phyloP scores from a whole-genome alignment of 2,888 invertebrate genomes.

The Cephalotes varians region DNA sequence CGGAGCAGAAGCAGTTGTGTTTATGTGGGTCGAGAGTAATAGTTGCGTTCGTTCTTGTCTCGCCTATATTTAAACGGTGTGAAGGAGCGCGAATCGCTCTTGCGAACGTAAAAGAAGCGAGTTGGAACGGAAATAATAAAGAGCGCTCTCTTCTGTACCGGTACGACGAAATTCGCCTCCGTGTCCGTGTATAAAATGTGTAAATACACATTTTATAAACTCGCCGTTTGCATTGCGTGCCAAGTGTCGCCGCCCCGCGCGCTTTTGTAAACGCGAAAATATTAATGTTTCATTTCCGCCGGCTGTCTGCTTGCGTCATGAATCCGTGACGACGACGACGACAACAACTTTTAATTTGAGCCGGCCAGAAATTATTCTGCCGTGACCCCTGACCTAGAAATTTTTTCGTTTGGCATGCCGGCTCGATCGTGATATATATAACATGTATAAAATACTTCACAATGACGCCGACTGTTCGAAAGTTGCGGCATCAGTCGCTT shows the following conservation, averaged over 20 bases:
- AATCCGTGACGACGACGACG: constrained; percentile 24
- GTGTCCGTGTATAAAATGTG: too few species aligned
- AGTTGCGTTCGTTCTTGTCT: constrained; percentile 7
- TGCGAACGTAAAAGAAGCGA: neutral
- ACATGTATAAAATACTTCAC: neutral
- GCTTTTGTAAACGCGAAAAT: constrained; percentile 48
- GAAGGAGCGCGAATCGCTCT: constrained; percentile 26
- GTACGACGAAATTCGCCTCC: neutral
- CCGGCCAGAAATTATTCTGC: constrained; percentile 22
- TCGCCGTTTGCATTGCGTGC: constrained; percentile 25
- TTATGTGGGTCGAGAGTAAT: constrained; percentile 39
- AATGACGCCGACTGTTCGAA: neutral
- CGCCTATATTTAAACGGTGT: constrained; percentile 9
- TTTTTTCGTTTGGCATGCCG: constrained; percentile 3
- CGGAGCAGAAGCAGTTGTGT: constrained; percentile 27
- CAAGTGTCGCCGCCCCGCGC: constrained; percentile 26
- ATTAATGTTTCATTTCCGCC: constrained; percentile 55
- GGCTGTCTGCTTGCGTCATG: constrained; percentile 22
- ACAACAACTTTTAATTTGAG: constrained; percentile 50
- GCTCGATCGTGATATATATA: constrained; percentile 12
- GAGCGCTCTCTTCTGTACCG: constrained; percentile 8
- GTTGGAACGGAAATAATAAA: constrained; percentile 29
- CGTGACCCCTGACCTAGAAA: constrained; percentile 26
- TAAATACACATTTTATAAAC: constrained; percentile 37
- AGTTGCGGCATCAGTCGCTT: neutral